Evolutionary conservation across 2,113 vertebrate species (phyloP), one percentile per base, ranked within the genome.

Genomic region (Chascanopsetta lugubris): DNA sequence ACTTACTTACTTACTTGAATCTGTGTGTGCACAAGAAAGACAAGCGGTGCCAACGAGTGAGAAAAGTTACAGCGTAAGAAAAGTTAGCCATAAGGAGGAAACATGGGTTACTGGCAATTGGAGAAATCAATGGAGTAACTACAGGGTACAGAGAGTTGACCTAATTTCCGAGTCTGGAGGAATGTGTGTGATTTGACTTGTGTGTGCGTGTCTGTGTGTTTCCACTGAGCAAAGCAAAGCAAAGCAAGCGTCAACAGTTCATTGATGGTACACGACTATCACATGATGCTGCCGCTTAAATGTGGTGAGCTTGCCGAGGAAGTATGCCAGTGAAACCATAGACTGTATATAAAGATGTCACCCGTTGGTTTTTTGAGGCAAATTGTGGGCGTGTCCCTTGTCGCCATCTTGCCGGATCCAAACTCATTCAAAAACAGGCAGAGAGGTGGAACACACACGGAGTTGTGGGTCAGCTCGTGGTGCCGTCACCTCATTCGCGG

Each of bases 71-170:
- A 32, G 13, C 48, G 60, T 57, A 69, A 3, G 8, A 29, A 43
- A 34, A 38, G 12, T 38, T 38, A 38, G 12, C 42, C 42, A 45
- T 9, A 45, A 10, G 54, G 29, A 24, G 57, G 42, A 63, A 20
- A 15, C 3, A 38, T n/a, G 54, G 34, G 29, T 54, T 47, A 32
- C 4, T 15, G 24, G 30, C 29, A 48, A 75, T 59, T 38, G 12
- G 51, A 34, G n/a, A 26, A 76, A 38, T 38, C 4, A 38, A 61
- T 57, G 32, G 1, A 51, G 30, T 10, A 73, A 64, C 45, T 47
- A 66, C 32, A 68, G 24, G 36, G 57, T 72, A 20, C 27, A 38
- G 42, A 47, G 48, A 62, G 43, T 46, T 88, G 82, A 80, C 80
- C 81, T 77, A 45, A 72, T 86, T 76, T 72, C 34, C 29, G 22